Conservation (phyloP, 2,113 vertebrate genomes). For the Elanoides forficatus region DNA sequence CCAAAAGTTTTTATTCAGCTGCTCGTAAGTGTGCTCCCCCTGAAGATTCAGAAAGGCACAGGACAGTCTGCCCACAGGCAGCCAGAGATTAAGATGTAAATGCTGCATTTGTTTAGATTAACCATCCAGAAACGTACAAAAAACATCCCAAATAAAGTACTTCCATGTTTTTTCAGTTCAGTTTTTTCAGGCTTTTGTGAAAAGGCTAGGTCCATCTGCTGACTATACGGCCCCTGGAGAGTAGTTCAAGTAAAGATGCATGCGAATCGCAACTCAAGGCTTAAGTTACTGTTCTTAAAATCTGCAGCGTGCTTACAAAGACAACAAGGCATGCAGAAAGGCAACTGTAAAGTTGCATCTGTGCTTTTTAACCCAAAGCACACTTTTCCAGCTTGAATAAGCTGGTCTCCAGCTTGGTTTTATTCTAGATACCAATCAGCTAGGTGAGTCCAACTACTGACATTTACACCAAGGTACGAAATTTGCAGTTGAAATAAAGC, state of each 20-base stretch:
- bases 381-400: accelerated
- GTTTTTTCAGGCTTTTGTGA: neutral
- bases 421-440: neutral
- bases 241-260: neutral
- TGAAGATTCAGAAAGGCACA: neutral
- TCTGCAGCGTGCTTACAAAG: neutral
- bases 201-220: neutral
- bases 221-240: neutral
- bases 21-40: neutral
- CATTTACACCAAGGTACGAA: neutral
- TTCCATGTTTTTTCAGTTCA: neutral
- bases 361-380: neutral
- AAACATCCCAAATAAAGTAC: neutral
- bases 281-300: neutral
- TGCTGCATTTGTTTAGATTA: neutral
- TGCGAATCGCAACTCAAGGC: accelerated
- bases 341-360: neutral
- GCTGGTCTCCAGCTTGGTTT: neutral
- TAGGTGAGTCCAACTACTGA: neutral
- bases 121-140: neutral
- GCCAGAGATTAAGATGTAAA: neutral
- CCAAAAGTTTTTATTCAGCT: neutral
- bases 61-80: neutral
- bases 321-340: neutral
- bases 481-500: neutral